phyloP scores from a whole-genome alignment of 2,888 invertebrate genomes.

The Neoitamus cyanurus region DNA sequence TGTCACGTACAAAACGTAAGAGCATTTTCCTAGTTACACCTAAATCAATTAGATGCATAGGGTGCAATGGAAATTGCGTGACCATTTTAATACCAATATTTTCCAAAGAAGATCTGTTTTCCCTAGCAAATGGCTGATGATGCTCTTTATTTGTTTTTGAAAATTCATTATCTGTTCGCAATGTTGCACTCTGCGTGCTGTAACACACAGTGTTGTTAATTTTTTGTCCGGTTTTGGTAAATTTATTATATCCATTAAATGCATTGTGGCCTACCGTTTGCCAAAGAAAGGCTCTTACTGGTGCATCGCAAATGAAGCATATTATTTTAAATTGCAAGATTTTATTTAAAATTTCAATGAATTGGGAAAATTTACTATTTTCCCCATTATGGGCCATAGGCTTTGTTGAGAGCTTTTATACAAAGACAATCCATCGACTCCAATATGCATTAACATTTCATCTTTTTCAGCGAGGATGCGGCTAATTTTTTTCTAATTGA shows the following conservation, averaged over 20 bases:
- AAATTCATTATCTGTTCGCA: background rate
- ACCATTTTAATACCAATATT: background rate
- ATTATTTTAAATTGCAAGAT: too few relatives aligned
- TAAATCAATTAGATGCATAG: constrained; percentile 31
- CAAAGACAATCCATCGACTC: too few relatives aligned
- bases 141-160: background rate
- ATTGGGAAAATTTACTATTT: too few relatives aligned
- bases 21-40: background rate
- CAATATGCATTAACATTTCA: too few relatives aligned
- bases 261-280: background rate
- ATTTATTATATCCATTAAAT: constrained; percentile 16
- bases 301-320: constrained; percentile 6
- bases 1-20: background rate
- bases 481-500: too few relatives aligned
- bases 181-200: background rate
- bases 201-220: background rate
- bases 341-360: too few relatives aligned
- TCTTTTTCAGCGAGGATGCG: too few relatives aligned
- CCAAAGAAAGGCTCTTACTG: background rate
- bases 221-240: background rate
- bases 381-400: too few relatives aligned
- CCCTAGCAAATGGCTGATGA: background rate
- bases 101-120: background rate
- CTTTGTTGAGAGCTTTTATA: too few relatives aligned
- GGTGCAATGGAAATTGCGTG: constrained; percentile 4